Percentiles rank a stretch among this genome's conserved stretches.
These are phyloP conservation scores for Polydesmus complanatus DNA, from an alignment of 2,888 invertebrate species.

Conservation along the genomic window DNA sequence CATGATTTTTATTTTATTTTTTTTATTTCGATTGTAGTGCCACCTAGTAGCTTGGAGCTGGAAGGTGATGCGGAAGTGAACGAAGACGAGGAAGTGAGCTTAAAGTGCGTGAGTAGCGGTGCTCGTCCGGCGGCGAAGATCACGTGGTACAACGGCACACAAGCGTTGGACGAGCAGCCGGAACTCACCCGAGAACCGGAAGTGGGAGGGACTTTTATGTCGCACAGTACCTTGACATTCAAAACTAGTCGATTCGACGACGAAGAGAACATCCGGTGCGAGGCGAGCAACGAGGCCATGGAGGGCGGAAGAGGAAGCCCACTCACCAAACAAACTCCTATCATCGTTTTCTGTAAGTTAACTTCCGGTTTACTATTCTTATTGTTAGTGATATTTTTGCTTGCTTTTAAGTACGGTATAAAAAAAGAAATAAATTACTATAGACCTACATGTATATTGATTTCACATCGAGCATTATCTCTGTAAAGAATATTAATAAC, in stretches of 20 bases:
- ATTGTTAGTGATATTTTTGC: too few relatives aligned
- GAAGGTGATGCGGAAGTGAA: constrained; percentile 59
- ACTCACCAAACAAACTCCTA: constrained; percentile 50
- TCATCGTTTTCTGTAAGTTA: constrained; percentile 80
- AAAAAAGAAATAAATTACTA: too few relatives aligned
- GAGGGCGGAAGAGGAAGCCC: constrained; percentile 56
- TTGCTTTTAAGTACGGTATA: too few relatives aligned
- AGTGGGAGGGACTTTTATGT: constrained; percentile 35
- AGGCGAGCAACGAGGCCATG: constrained; percentile 67
- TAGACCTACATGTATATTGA: too few relatives aligned
- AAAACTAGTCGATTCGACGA: constrained; percentile 69
- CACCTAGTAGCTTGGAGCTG: constrained; percentile 60
- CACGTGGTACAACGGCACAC: constrained; percentile 68
- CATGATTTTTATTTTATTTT: constrained; percentile 5
- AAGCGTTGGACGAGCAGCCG: constrained; percentile 26
- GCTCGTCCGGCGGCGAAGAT: constrained; percentile 70
- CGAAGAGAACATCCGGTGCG: constrained; percentile 59
- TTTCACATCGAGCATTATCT: too few relatives aligned
- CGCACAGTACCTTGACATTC: constrained; percentile 61
- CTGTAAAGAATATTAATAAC: too few relatives aligned
- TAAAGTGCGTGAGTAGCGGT: constrained; percentile 50
- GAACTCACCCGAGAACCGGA: background rate
- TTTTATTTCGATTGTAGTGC: constrained; percentile 44
- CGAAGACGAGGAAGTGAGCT: constrained; percentile 60
- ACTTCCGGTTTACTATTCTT: too few relatives aligned